Conservation (phyloP, 2,113 vertebrate species). For the Grallaria varia region DNA sequence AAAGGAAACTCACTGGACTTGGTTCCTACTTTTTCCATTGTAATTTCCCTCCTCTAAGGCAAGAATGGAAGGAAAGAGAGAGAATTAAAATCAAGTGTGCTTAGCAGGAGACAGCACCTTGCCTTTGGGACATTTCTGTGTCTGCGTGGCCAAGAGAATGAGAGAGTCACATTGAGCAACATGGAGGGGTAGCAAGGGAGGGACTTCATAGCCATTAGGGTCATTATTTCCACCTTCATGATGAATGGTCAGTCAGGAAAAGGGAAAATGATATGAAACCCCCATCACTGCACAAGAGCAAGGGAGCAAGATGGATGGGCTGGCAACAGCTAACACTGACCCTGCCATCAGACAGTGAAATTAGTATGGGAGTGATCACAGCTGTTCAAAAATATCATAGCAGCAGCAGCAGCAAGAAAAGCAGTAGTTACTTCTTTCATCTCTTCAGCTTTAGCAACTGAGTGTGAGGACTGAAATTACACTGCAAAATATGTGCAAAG, state of each 20-base stretch:
- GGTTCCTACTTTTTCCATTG: neutral
- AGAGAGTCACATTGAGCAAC: neutral
- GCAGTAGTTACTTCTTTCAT: neutral
- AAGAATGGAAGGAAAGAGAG: neutral
- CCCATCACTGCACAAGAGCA: neutral
- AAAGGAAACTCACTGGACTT: neutral
- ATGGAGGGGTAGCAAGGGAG: neutral
- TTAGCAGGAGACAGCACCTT: neutral
- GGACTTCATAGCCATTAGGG: neutral
- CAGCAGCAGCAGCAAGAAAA: neutral
- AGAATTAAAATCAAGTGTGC: neutral
- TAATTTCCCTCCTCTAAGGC: neutral
- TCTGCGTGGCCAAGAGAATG: neutral
- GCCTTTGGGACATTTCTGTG: neutral
- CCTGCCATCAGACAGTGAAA: neutral
- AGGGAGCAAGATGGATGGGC: conserved; percentile 14
- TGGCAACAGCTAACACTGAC: neutral
- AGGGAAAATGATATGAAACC: neutral
- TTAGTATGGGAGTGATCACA: neutral
- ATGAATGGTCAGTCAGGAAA: conserved; percentile 6
- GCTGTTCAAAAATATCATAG: neutral
- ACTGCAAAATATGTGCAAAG: neutral
- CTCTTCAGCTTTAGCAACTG: neutral
- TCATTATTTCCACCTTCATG: neutral
- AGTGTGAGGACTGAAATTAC: neutral